Evolutionary conservation across 2,797 vertebrate species (phyloP).

Genomic region (Sebastes paucispinis): DNA sequence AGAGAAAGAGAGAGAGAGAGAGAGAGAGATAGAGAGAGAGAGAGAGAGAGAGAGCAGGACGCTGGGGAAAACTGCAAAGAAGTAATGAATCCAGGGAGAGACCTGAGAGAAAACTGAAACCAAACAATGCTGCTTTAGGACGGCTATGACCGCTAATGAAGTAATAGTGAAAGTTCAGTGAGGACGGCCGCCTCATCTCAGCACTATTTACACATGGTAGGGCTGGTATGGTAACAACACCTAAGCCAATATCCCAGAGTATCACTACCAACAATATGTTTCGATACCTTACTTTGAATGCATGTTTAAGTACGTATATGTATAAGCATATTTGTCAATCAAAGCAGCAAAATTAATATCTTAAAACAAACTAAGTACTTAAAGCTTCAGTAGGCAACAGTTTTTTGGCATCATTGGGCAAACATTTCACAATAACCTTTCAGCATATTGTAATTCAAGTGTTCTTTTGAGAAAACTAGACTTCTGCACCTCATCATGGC

Average conservation of each 20-base stretch:
- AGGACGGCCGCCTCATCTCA: background rate
- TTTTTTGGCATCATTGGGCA: too few relatives aligned
- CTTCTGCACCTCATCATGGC: too few relatives aligned
- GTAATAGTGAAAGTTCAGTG: background rate
- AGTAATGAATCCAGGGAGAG: background rate
- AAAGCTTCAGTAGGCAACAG: too few relatives aligned
- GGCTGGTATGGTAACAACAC: background rate
- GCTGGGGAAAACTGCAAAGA: background rate
- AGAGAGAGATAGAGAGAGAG: background rate
- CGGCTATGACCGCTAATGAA: background rate
- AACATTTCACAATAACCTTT: too few relatives aligned
- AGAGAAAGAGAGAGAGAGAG: background rate
- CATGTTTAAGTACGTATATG: background rate
- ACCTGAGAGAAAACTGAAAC: background rate
- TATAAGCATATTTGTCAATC: background rate
- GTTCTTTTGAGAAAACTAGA: too few relatives aligned
- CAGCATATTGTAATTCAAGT: too few relatives aligned
- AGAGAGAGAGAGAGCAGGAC: background rate
- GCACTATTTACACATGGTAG: background rate
- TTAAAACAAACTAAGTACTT: background rate
- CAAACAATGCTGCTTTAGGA: background rate
- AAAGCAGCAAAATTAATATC: background rate
- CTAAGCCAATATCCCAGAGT: background rate
- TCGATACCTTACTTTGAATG: background rate
- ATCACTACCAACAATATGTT: background rate